Base-by-base conservation (phyloP, 2,888 invertebrate species). In the Lydus trimaculatus region DNA sequence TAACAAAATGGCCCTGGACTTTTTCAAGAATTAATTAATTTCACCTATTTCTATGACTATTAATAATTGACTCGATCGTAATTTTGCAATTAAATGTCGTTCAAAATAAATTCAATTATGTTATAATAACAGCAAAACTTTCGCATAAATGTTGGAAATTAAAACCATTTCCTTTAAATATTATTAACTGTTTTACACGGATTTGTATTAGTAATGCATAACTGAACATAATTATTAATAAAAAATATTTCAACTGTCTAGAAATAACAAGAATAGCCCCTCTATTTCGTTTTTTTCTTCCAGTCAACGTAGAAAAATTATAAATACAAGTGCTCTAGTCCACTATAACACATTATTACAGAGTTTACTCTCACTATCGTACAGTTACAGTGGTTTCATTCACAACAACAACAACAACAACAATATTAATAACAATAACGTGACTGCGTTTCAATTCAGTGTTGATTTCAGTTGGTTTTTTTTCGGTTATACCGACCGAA, bases 381-480 rank as follows among this genome's bases (percentile, higher is more conserved):
- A 71, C 71, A 65, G 72, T 72, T 72, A 64, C 67, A 69, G 72
- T 72, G 69, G 72, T 66, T 72, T 65, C 66, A 66, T 69, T 71
- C 66, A 68, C 61, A 43, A 58, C 23, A 52, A 52, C 8, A 52
- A 20, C n/a, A 48, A 61, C n/a, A 43, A 43, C n/a, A 43, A 43
- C 43, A 43, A 43, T 15, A 17, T 15, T 15, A 48, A 48, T 8
- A 48, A 48, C 7, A 48, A 25, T 4, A 61, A 63, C 66, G 66
- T 70, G 70, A 66, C 61, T 61, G 58, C 66, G 58, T 67, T 63
- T 70, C 63, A 64, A 65, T 61, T 67, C 60, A 65, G 67, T 70
- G 67, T 65, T 58, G 31, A 59, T 65, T 65, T 67, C 65, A 65
- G 65, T 67, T 67, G 59, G 61, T 64, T 36, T 52, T 61, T 11